Base-by-base conservation (phyloP, 2,888 invertebrate genomes). In the Pachymerium ferrugineum region DNA sequence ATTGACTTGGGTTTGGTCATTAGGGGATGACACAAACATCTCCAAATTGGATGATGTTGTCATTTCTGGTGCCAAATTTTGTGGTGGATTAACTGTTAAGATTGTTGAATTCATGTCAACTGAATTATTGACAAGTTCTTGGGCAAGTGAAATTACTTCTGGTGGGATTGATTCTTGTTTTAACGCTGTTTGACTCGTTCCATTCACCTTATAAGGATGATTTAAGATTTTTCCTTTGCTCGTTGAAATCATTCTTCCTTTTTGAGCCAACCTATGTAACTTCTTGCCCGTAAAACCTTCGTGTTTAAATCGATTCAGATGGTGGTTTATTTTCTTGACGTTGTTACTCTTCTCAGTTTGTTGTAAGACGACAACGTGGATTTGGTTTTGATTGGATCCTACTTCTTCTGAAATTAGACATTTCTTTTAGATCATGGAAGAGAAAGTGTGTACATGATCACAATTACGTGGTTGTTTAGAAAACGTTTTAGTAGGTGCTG, bases 331-430 rank as follows among this genome's bases (percentile, higher is more conserved):
- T 33, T 19, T 30, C 19, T 69, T 69, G 1, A 31, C 12, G 10
- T 33, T 69, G 10, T 14, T 16, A 14, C 62, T 19, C 14, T 71
- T 71, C 16, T 71, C 42, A 25, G 22, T 35, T 38, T 71, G 71
- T 38, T 71, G 71, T 10, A 71, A 19, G 3, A 71, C 35, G 1
- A 71, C 71, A 22, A 71, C 71, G 10, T 71, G 71, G 22, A 71
- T 71, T 35, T 33, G 71, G 35, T 71, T 71, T 31, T n/a, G 14
- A 38, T 33, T 38, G 28, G 8, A 14, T 10, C 38, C 71, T 25
- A 19, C 35, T 71, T 71, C 71, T 25, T 35, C 38, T 38, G 22
- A n/a, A n/a, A n/a, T n/a, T n/a, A n/a, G n/a, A n/a, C n/a, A n/a
- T n/a, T n/a, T n/a, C n/a, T n/a, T n/a, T n/a, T n/a, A n/a, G n/a